phyloP scores from a whole-genome alignment of 2,888 invertebrate species.

The Caenorhabditis sp. region DNA sequence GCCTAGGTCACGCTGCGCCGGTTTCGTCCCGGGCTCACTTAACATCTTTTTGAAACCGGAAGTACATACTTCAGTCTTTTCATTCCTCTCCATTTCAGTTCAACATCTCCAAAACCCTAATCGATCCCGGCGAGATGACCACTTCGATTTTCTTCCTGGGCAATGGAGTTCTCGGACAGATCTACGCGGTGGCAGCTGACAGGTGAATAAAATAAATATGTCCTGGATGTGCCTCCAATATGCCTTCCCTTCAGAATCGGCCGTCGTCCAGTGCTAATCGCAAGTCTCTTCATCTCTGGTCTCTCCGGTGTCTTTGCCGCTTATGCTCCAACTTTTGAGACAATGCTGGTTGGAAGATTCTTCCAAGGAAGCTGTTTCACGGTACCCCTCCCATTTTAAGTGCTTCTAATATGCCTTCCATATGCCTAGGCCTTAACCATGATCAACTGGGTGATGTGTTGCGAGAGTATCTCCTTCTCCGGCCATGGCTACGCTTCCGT shows the following conservation, averaged over 20 bases:
- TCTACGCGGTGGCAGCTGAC: slow-evolving; percentile 64
- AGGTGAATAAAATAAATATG: too few species aligned
- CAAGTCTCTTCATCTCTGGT: slow-evolving; percentile 63
- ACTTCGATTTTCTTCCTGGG: slow-evolving; percentile 67
- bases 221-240: too few species aligned
- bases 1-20: too few species aligned
- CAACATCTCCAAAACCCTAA: slow-evolving; percentile 44
- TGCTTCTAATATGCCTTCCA: too few species aligned
- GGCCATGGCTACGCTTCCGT: slow-evolving; percentile 68
- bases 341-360: slow-evolving; percentile 63
- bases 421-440: slow-evolving; percentile 69
- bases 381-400: slow-evolving; percentile 15
- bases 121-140: slow-evolving; percentile 70
- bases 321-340: slow-evolving; percentile 62
- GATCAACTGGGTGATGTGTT: slow-evolving; percentile 72
- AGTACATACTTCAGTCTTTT: too few species aligned
- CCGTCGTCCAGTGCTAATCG: slow-evolving; percentile 64
- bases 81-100: too few species aligned
- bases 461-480: slow-evolving; percentile 66
- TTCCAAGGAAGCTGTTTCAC: slow-evolving; percentile 69
- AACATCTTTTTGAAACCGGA: too few species aligned
- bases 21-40: too few species aligned
- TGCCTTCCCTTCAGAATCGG: slow-evolving; percentile 67
- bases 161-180: slow-evolving; percentile 66
- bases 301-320: slow-evolving; percentile 63